These are phyloP conservation scores for Andrena cerasifolii DNA, from an alignment of 1,140 invertebrate species.

Conservation along the genomic window DNA sequence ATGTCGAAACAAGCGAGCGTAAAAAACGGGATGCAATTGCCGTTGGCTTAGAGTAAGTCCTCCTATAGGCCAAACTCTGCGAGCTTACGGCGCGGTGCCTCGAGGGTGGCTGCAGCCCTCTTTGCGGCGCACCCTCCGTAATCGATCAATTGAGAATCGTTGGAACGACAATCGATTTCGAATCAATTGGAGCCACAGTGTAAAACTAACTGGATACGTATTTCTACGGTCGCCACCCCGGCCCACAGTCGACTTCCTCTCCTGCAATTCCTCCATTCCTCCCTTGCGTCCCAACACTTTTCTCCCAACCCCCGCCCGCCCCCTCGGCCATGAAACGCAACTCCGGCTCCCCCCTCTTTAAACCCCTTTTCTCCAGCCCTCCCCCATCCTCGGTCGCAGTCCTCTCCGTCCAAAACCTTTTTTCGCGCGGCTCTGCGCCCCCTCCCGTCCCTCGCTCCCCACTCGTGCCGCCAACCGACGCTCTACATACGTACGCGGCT, in stretches of 20 bases:
- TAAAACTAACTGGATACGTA: conserved; percentile 81
- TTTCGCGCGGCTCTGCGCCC: conserved; percentile 34
- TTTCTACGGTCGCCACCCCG: conserved; percentile 73
- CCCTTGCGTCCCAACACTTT: conserved; percentile 44
- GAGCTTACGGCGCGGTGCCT: conserved; percentile 10
- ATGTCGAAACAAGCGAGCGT: conserved; percentile 72
- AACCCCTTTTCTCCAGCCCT: conserved; percentile 21
- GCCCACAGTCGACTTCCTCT: conserved; percentile 60
- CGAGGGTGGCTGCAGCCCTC: conserved; percentile 42
- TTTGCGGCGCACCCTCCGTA: conserved; percentile 64
- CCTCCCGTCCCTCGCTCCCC: conserved; percentile 38
- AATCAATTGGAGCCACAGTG: conserved; percentile 79
- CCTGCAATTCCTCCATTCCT: conserved; percentile 59
- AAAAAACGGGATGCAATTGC: conserved; percentile 77
- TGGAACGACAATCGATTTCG: conserved; percentile 80
- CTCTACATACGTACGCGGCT: conserved; percentile 37
- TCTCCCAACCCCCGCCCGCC: conserved; percentile 42
- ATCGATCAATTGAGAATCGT: conserved; percentile 80
- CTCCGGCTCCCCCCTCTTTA: conserved; percentile 10
- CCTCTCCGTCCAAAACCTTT: conserved; percentile 35
- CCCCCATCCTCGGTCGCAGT: background rate
- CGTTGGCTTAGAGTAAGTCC: conserved; percentile 74
- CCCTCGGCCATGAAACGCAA: conserved; percentile 29
- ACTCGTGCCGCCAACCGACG: conserved; percentile 20
- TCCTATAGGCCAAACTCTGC: conserved; percentile 59